Evolutionary conservation across 2,113 vertebrate genomes (phyloP).

Genomic region (Campylomormyrus numenius): DNA sequence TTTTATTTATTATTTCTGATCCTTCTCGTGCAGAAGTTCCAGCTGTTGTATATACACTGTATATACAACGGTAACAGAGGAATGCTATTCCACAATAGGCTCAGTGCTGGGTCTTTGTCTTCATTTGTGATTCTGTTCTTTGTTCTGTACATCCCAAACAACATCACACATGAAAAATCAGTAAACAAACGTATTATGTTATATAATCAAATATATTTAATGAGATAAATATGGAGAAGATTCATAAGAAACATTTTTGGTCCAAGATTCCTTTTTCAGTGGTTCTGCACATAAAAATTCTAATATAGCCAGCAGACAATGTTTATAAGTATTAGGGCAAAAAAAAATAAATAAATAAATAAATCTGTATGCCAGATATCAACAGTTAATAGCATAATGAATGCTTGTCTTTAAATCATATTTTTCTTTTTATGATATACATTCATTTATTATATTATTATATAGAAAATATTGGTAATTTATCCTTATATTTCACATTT

Average conservation of each 20-base stretch:
- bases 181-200: background rate
- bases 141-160: background rate
- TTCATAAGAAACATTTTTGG: background rate
- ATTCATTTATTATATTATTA: background rate
- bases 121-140: background rate
- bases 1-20: background rate
- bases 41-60: background rate
- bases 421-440: background rate
- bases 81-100: background rate
- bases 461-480: background rate
- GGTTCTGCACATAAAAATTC: background rate
- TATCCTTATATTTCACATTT: background rate
- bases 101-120: background rate
- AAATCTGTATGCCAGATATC: background rate
- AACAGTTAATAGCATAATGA: background rate
- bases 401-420: background rate
- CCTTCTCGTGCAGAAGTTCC: background rate
- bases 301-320: background rate
- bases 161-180: background rate
- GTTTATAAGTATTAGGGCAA: background rate
- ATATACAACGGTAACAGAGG: background rate
- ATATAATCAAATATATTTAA: background rate
- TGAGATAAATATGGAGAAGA: background rate
- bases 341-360: background rate
- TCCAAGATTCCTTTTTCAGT: background rate